Conservation (phyloP, 2,888 invertebrate species). For the Ptychoptera albimana region DNA sequence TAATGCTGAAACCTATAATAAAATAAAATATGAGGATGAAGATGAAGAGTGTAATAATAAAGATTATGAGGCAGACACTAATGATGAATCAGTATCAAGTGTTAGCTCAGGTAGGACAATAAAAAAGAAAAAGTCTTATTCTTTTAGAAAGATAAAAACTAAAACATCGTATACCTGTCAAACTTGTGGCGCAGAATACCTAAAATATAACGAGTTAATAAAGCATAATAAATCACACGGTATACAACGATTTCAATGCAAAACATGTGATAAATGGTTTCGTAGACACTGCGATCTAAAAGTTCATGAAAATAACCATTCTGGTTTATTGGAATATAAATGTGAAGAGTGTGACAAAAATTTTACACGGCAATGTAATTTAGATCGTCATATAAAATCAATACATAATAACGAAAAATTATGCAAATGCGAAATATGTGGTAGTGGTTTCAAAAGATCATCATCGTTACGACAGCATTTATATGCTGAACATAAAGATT, state of each 20-base stretch:
- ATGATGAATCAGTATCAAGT: background rate
- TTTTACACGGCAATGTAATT: constrained; percentile 11
- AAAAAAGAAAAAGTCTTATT: background rate
- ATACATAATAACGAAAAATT: constrained; percentile 10
- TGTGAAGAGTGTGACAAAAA: constrained; percentile 10
- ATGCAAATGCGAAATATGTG: constrained; percentile 9
- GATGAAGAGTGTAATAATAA: too few species aligned
- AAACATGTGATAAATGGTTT: constrained; percentile 10
- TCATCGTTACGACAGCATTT: constrained; percentile 7
- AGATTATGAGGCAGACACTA: background rate
- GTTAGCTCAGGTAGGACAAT: background rate
- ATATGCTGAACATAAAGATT: constrained; percentile 7
- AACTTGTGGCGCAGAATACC: constrained; percentile 8
- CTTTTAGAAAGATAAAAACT: background rate
- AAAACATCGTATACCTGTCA: constrained; percentile 7
- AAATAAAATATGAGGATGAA: too few species aligned
- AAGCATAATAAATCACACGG: constrained; percentile 10
- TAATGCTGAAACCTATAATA: background rate
- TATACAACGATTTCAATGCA: constrained; percentile 10
- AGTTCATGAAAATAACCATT: constrained; percentile 9
- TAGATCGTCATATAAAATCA: constrained; percentile 11
- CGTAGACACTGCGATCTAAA: constrained; percentile 10
- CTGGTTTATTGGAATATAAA: constrained; percentile 1
- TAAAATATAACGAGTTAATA: constrained; percentile 6
- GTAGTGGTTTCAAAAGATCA: constrained; percentile 8